Evolutionary conservation across 2,888 invertebrate species (phyloP), one percentile per base, ranked within the genome.

Genomic region (Athalia circularis): DNA sequence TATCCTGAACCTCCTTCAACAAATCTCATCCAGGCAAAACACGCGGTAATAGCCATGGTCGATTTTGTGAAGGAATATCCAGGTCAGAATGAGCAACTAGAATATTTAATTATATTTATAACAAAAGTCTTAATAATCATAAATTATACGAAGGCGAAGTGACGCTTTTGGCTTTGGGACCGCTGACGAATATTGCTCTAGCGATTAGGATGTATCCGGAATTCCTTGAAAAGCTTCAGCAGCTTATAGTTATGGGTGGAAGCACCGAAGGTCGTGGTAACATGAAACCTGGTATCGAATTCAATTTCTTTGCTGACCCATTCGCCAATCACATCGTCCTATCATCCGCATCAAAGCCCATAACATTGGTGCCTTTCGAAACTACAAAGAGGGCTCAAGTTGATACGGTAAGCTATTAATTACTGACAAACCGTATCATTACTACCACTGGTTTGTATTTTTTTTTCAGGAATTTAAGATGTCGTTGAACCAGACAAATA

Each of bases 271-370:
- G 88, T 48, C 52, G 84, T 5, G 91, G 91, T 9, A 91, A 91
- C 77, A 80, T 83, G 5, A 82, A 83, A 0, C 87, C 90, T 1
- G 86, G 91, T 11, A 90, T 92, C 0, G 94, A 94, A 84, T 94
- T 92, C 85, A 94, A 94, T 86, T 93, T 94, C 82, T 84, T 86
- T 76, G 87, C 87, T 77, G 94, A 94, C 85, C 93, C 94, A 0
- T 93, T 93, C 82, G 92, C 93, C 3, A 93, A 93, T 43, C 88
- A 88, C 54, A 91, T 93, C 45, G 91, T 92, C 0, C 85, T 94
- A 7, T 90, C 91, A 86, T 89, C 81, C 3, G 84, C 80, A 0
- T 67, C 87, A 88, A 80, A 87, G 74, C 90, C 91, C 0, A 87
- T 91, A 9, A 87, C 88, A 5, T 80, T 93, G 7, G 82, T 92